Percentiles rank a stretch among this genome's conserved stretches.
Evolutionary conservation across 2,113 vertebrate species (phyloP).

Genomic region (Geococcyx californianus): DNA sequence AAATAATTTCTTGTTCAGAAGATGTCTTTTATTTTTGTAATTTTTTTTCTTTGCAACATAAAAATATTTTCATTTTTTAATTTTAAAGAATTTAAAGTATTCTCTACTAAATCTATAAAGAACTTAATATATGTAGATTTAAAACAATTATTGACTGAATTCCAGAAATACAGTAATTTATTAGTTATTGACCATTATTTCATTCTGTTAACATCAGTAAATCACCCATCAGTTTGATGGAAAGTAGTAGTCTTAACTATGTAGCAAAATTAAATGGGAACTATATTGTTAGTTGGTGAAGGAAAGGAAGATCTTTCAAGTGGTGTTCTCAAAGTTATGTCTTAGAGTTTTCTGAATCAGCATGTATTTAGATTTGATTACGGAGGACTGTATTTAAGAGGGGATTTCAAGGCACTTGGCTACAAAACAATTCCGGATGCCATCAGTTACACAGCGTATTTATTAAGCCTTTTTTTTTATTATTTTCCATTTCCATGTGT

Average conservation of each 20-base stretch:
- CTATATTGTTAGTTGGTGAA: not conserved
- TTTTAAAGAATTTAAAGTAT: not conserved
- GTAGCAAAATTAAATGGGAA: not conserved
- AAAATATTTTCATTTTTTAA: not conserved
- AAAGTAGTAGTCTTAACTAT: not conserved
- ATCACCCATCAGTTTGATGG: not conserved
- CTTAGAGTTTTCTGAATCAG: constrained; percentile 20
- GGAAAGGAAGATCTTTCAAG: not conserved
- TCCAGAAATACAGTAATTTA: not conserved
- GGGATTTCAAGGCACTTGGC: constrained; percentile 30
- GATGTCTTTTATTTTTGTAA: not conserved
- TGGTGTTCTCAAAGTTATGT: not conserved
- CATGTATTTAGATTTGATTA: constrained; percentile 18
- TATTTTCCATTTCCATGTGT: constrained; percentile 50
- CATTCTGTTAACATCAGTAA: not conserved
- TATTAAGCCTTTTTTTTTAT: not conserved
- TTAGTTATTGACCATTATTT: not conserved
- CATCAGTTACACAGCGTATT: constrained; percentile 31
- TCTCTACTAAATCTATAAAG: not conserved
- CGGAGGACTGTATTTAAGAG: not conserved
- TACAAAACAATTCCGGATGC: constrained; percentile 32
- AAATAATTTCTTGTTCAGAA: not conserved
- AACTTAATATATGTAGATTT: not conserved
- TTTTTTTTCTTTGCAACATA: not conserved
- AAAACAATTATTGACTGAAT: not conserved